Evolutionary conservation across 2,113 vertebrate species (phyloP).

Genomic region (Helogale parvula): DNA sequence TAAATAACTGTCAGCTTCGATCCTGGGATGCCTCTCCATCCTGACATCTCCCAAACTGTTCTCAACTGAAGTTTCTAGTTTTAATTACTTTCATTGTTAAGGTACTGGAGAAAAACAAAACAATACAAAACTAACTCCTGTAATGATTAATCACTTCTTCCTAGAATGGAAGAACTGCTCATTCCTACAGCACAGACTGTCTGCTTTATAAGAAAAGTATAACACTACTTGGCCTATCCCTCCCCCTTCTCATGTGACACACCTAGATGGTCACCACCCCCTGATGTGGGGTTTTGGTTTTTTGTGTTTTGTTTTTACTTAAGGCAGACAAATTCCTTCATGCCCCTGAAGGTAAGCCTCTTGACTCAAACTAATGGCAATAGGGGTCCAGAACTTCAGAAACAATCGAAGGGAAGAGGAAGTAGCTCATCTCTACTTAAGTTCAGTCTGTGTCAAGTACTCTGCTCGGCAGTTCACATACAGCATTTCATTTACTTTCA

Average conservation of each 20-base stretch:
- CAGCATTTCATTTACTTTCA: neutral
- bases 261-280: neutral
- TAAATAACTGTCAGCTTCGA: neutral
- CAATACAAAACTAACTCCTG: neutral
- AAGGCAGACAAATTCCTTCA: neutral
- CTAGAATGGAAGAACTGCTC: conserved; percentile 4
- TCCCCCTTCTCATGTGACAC: neutral
- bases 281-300: neutral
- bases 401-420: neutral
- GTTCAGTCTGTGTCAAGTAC: neutral
- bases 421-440: neutral
- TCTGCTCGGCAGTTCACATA: neutral
- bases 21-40: neutral
- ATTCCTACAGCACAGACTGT: conserved; percentile 52
- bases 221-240: neutral
- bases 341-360: neutral
- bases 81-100: conserved; percentile 32
- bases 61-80: neutral
- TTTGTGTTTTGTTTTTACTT: neutral
- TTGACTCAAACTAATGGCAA: neutral
- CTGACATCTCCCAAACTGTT: conserved; percentile 24
- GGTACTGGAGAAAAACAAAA: neutral
- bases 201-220: neutral
- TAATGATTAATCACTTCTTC: conserved; percentile 54
- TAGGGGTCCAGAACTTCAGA: neutral